Evolutionary conservation across 64 coral and sea anemone genomes (phyloP).

Genomic region (Acropora yongei): DNA sequence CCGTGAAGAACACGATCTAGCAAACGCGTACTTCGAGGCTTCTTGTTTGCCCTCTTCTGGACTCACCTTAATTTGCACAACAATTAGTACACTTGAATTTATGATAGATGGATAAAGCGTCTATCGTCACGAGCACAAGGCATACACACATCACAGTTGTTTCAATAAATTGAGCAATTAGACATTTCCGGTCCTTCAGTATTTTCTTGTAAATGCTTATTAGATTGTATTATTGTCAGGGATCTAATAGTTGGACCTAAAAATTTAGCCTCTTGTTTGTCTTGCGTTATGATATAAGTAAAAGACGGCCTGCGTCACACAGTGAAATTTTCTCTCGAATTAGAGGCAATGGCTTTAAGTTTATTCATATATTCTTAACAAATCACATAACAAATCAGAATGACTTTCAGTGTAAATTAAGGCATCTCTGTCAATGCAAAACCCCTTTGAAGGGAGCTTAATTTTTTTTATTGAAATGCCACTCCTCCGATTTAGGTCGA

Average conservation of each 20-base stretch:
- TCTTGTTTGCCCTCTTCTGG: background rate
- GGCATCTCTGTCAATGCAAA: background rate
- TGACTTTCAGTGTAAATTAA: constrained; percentile 8
- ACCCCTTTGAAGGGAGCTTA: background rate
- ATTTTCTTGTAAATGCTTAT: constrained; percentile 1
- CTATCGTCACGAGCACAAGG: constrained; percentile 10
- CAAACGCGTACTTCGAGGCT: no score
- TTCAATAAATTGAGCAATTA: constrained; percentile 48
- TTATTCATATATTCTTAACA: background rate
- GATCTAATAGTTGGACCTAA: constrained; percentile 47
- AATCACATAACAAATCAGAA: background rate
- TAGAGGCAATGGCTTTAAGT: constrained; percentile 24
- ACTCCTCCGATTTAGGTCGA: background rate
- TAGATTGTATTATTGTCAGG: constrained; percentile 50
- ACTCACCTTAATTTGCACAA: constrained; percentile 29
- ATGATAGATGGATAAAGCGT: constrained; percentile 22
- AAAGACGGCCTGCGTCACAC: background rate
- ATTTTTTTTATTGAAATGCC: constrained; percentile 13
- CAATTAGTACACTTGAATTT: constrained; percentile 27
- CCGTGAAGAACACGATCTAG: no score
- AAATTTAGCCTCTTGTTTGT: constrained; percentile 24
- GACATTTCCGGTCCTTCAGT: constrained; percentile 58
- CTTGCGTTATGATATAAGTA: background rate
- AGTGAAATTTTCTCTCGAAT: constrained; percentile 11
- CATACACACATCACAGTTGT: constrained; percentile 38